phyloP scores from a whole-genome alignment of 2,113 vertebrate genomes.

The Rhegmatorhina hoffmannsi region DNA sequence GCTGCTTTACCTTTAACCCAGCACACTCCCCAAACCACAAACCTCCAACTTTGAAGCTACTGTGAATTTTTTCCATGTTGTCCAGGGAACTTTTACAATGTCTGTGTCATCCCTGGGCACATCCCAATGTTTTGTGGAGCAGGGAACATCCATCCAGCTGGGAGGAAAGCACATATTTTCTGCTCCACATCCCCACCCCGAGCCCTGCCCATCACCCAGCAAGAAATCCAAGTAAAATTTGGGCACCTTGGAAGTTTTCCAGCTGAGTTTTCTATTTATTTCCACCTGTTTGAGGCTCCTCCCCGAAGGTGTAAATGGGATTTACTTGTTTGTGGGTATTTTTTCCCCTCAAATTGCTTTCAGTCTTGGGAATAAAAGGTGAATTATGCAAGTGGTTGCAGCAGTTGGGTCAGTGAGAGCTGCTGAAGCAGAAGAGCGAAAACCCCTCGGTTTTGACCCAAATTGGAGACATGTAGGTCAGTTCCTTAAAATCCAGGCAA shows the following conservation, averaged over 20 bases:
- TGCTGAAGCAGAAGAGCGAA: not conserved
- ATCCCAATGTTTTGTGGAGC: not conserved
- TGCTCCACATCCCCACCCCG: not conserved
- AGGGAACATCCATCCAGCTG: not conserved
- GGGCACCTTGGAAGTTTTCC: not conserved
- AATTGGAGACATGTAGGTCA: not conserved
- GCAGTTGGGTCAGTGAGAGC: not conserved
- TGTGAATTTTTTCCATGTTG: not conserved
- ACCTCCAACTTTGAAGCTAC: not conserved
- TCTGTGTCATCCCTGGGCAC: slow-evolving; percentile 18
- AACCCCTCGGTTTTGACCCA: not conserved
- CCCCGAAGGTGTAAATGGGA: slow-evolving; percentile 4
- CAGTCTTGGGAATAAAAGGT: not conserved
- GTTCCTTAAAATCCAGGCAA: not conserved
- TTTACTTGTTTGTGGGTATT: not conserved
- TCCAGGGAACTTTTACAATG: slow-evolving; percentile 23
- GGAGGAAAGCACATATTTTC: not conserved
- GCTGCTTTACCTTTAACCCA: too few relatives aligned
- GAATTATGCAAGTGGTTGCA: not conserved
- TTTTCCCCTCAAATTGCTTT: not conserved
- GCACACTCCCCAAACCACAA: not conserved
- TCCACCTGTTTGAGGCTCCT: not conserved
- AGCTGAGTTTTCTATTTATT: not conserved
- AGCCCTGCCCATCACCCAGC: not conserved
- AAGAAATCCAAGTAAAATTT: fast-evolving